These are phyloP conservation scores for Trichogramma pretiosum DNA, from an alignment of 1,140 invertebrate genomes.

Conservation along the genomic window DNA sequence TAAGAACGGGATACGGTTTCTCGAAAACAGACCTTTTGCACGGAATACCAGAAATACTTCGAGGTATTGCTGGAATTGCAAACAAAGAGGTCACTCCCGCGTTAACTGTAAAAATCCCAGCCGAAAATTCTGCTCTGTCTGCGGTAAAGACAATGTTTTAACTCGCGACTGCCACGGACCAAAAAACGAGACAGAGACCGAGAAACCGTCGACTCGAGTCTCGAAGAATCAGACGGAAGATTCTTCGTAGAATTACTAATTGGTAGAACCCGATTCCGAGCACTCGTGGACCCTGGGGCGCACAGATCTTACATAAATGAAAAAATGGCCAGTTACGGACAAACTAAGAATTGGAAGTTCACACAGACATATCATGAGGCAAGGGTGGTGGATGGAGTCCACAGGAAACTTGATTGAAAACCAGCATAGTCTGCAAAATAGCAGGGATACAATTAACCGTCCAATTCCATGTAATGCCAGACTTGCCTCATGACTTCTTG, in stretches of 20 bases:
- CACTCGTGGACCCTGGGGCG: background rate
- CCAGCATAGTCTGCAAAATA: background rate
- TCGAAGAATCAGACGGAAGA: background rate
- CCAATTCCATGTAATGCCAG: background rate
- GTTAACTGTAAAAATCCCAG: background rate
- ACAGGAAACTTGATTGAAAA: background rate
- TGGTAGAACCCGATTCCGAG: background rate
- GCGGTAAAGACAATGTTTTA: slow-evolving; percentile 1
- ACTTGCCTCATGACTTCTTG: no score
- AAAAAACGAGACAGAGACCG: no score
- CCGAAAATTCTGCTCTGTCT: slow-evolving; percentile 10
- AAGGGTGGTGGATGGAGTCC: background rate
- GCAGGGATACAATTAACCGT: background rate
- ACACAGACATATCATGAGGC: background rate
- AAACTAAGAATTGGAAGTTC: background rate
- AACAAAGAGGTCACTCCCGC: slow-evolving; percentile 5
- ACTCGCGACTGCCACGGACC: slow-evolving; percentile 8
- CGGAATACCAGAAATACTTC: background rate
- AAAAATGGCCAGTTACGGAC: background rate
- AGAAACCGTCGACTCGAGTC: no score
- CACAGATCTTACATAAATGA: background rate
- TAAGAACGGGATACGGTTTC: background rate
- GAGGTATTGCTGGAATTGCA: slow-evolving; percentile 11
- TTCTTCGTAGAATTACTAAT: background rate
- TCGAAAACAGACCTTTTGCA: background rate